These are phyloP conservation scores for Brachylomia viminalis DNA, from an alignment of 2,888 invertebrate genomes.

Conservation along the genomic window DNA sequence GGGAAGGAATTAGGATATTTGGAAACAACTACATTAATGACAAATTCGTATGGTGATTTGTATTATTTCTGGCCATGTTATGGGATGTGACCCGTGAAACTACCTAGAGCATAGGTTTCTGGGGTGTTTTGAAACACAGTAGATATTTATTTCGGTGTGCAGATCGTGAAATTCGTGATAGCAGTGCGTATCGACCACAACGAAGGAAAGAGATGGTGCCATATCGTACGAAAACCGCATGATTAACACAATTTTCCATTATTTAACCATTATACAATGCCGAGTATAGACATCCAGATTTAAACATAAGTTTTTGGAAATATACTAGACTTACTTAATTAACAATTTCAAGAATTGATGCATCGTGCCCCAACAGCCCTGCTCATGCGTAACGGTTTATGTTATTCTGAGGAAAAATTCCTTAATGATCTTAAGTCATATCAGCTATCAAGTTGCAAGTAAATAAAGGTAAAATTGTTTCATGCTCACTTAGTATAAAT, in stretches of 20 bases:
- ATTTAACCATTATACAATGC: conserved; percentile 24
- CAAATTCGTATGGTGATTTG: neutral
- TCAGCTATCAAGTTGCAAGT: conserved; percentile 17
- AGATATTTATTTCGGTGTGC: neutral
- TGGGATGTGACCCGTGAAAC: neutral
- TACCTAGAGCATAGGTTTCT: neutral
- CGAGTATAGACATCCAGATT: conserved; percentile 41
- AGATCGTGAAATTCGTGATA: conserved; percentile 2
- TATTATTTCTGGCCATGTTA: neutral
- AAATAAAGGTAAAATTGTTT: conserved; percentile 28
- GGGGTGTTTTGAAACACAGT: neutral
- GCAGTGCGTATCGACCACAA: neutral
- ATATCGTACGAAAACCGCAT: conserved; percentile 15
- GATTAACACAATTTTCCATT: neutral
- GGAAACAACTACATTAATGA: neutral
- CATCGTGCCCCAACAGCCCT: conserved; percentile 8
- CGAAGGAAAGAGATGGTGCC: conserved; percentile 6
- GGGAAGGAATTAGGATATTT: neutral
- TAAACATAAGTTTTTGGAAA: neutral
- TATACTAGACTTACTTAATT: conserved; percentile 3
- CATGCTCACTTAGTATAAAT: conserved; percentile 20
- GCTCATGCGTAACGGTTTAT: neutral
- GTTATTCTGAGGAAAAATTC: neutral
- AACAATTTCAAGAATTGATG: conserved; percentile 21
- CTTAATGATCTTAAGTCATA: neutral